Evolutionary conservation across 2,113 vertebrate genomes (phyloP).

Genomic region (Thryonomys swinderianus): DNA sequence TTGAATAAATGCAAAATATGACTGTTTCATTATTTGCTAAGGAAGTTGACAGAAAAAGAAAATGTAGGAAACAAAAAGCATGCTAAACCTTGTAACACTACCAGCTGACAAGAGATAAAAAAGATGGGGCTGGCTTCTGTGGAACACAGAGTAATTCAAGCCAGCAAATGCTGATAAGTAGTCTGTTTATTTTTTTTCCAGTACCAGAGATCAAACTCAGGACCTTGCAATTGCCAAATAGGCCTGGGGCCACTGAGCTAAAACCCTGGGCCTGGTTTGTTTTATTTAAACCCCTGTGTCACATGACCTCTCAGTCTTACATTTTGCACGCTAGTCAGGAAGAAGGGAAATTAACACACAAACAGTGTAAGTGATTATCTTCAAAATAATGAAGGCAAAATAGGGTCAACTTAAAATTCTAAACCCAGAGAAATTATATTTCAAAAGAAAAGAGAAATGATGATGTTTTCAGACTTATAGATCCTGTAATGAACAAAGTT

Average conservation of each 20-base stretch:
- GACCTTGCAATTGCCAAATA: too few relatives aligned
- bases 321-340: background rate
- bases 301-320: background rate
- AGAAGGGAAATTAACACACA: background rate
- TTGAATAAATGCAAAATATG: too few relatives aligned
- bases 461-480: background rate
- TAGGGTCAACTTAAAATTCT: background rate
- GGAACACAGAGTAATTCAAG: background rate
- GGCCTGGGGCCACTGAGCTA: too few relatives aligned
- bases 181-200: too few relatives aligned
- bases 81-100: background rate
- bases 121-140: background rate
- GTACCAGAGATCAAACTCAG: too few relatives aligned
- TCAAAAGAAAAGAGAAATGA: background rate
- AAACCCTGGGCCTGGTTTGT: background rate
- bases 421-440: background rate
- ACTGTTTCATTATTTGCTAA: background rate
- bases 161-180: background rate
- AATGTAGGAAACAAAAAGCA: background rate
- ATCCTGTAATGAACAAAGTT: background rate
- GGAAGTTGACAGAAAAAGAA: background rate
- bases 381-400: background rate
- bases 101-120: background rate
- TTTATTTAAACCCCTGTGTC: background rate
- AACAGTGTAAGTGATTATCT: background rate